These are phyloP conservation scores for Epirrita christyi DNA, from an alignment of 2,888 invertebrate genomes.

Conservation along the genomic window DNA sequence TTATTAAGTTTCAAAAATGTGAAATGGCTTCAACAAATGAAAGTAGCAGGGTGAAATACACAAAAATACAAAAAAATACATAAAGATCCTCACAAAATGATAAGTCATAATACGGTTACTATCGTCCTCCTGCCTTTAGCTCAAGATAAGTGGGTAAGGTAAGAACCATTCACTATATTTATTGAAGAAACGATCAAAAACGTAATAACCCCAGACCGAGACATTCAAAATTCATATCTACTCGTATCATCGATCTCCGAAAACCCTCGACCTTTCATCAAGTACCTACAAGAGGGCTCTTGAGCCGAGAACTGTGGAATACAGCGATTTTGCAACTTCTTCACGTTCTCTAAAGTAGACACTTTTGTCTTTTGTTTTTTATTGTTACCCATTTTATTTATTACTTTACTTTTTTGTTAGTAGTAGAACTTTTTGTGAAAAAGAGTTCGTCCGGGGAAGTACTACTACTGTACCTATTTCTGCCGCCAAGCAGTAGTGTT, in stretches of 20 bases:
- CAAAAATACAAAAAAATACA: neutral
- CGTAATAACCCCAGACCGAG: conserved; percentile 3
- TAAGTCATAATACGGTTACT: too few species aligned
- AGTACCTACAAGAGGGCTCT: neutral
- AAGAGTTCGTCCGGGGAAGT: too few species aligned
- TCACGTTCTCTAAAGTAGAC: conserved; percentile 6
- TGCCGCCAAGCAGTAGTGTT: too few species aligned
- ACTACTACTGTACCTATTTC: too few species aligned
- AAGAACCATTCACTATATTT: too few species aligned
- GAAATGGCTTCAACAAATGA: neutral
- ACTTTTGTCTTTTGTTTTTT: conserved; percentile 4
- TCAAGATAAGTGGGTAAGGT: too few species aligned
- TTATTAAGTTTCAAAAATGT: neutral
- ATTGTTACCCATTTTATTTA: neutral
- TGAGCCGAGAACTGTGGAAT: neutral
- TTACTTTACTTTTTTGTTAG: too few species aligned
- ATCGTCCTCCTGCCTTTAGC: too few species aligned
- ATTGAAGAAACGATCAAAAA: neutral
- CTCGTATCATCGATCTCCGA: conserved; percentile 3
- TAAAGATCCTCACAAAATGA: too few species aligned
- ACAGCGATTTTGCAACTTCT: conserved; percentile 8
- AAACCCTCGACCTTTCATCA: conserved; percentile 11
- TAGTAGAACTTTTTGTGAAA: too few species aligned
- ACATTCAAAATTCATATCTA: neutral
- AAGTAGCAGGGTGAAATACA: neutral